These are phyloP conservation scores for Petrolisthes cinctipes DNA, from an alignment of 2,888 invertebrate species.

Conservation along the genomic window DNA sequence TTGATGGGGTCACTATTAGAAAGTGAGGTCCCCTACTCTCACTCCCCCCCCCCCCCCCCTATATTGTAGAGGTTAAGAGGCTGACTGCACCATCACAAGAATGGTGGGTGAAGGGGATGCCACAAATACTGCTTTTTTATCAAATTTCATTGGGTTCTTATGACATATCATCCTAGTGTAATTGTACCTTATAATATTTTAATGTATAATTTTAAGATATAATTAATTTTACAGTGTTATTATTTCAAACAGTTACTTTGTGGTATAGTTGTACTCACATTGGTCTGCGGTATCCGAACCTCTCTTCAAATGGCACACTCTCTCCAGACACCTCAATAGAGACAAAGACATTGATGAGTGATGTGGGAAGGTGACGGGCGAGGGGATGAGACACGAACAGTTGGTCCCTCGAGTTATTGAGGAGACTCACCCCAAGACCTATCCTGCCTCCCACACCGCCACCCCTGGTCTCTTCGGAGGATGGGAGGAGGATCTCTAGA, in stretches of 20 bases:
- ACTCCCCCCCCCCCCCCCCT: too few relatives aligned
- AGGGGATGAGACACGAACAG: slow-evolving; percentile 74
- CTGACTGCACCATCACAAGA: too few relatives aligned
- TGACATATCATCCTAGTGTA: too few relatives aligned
- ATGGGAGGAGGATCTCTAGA: slow-evolving; percentile 86
- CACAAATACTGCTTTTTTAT: too few relatives aligned
- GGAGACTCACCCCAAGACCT: slow-evolving; percentile 17
- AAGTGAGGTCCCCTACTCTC: too few relatives aligned
- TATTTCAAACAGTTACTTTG: background rate
- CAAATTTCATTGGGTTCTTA: too few relatives aligned
- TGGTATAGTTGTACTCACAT: slow-evolving; percentile 74
- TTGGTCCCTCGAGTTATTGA: slow-evolving; percentile 72
- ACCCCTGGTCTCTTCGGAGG: background rate
- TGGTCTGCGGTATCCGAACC: slow-evolving; percentile 94
- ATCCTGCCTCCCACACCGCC: background rate
- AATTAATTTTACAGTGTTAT: too few relatives aligned
- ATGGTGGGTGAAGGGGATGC: too few relatives aligned
- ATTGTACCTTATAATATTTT: too few relatives aligned
- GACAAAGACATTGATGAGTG: slow-evolving; percentile 92
- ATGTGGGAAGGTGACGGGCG: slow-evolving; percentile 78
- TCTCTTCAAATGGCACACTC: slow-evolving; percentile 94
- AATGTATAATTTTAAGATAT: too few relatives aligned
- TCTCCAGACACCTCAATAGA: slow-evolving; percentile 97
- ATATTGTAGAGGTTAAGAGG: too few relatives aligned
- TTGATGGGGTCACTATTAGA: too few relatives aligned